Evolutionary conservation across 2,888 invertebrate species (phyloP).

Genomic region (Vesta saturnalis): DNA sequence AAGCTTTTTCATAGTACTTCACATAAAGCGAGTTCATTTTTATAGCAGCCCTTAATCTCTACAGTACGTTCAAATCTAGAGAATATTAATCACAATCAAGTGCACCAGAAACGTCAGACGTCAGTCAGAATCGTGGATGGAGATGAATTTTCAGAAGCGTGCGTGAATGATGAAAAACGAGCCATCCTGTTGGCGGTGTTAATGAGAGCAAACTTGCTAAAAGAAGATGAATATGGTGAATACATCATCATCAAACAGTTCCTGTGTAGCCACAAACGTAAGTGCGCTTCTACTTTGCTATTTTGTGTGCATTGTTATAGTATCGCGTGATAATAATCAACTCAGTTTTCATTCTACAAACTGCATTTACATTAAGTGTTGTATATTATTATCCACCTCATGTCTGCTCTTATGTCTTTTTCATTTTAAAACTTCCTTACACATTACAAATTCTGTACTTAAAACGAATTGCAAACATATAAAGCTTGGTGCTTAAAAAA

Average conservation of each 20-base stretch:
- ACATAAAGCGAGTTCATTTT: conserved; percentile 45
- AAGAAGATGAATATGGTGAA: conserved; percentile 49
- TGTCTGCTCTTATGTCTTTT: too few species aligned
- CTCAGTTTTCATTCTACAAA: conserved; percentile 21
- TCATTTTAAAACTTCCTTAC: too few species aligned
- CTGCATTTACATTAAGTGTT: conserved; percentile 23
- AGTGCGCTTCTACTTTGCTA: conserved; percentile 35
- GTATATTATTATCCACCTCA: conserved; percentile 25
- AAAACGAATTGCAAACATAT: too few species aligned
- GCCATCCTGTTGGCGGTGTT: conserved; percentile 55
- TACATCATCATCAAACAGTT: conserved; percentile 48
- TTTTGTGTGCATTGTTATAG: conserved; percentile 39
- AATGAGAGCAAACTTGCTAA: conserved; percentile 52
- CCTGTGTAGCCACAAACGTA: conserved; percentile 26
- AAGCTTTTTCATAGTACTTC: conserved; percentile 34
- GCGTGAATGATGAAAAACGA: conserved; percentile 57
- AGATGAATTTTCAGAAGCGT: conserved; percentile 50
- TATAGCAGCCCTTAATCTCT: conserved; percentile 50
- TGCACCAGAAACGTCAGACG: conserved; percentile 50
- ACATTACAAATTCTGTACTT: too few species aligned
- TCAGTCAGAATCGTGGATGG: conserved; percentile 50
- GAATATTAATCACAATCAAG: conserved; percentile 59
- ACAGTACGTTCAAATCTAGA: conserved; percentile 51
- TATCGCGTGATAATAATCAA: conserved; percentile 30
- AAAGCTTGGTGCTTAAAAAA: too few species aligned